Evolutionary conservation across 2,888 invertebrate genomes (phyloP), one percentile per base, ranked within the genome.

Genomic region (Thymelicus acteon): DNA sequence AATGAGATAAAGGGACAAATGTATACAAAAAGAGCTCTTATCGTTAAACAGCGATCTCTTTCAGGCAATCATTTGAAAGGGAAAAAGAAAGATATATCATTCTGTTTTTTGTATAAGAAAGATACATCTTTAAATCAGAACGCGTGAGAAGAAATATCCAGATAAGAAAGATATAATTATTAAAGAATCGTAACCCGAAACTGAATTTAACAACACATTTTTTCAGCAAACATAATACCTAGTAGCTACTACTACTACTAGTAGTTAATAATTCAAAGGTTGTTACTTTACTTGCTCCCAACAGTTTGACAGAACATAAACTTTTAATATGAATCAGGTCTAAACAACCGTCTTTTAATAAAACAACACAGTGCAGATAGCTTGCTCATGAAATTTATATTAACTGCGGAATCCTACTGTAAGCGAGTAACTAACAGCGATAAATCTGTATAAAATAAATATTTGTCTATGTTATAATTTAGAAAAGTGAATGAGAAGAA

Each of bases 321-420:
- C 62, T 58, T 84, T 80, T 83, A 82, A 83, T 85, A 85, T 83
- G 83, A 81, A 85, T 83, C 81, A 80, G 77, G 80, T 76, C 80
- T 82, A 82, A 83, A 82, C 82, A 86, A 83, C 82, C 75, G 76
- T 72, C 76, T 83, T 84, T 85, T 85, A 87, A 85, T 86, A 87
- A 85, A 87, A 85, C 78, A 85, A 76, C 80, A 82, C 78, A 79
- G 74, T 78, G 77, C 79, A 82, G 78, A 84, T 82, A 81, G 81
- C 80, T 78, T 72, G 78, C 80, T 85, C 82, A 83, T 87, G 85
- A 87, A 86, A 86, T 84, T 87, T 85, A 83, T 86, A 88, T 86
- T 84, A 86, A 82, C 84, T 61, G 44, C 15, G 44, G 6, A 15
- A 54, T 61, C 39, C 15, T 39, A 44, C 39, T n/a, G 6, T n/a